Evolutionary conservation across 2,888 invertebrate species (phyloP).

Genomic region (Drosophila pseudotakahashii): DNA sequence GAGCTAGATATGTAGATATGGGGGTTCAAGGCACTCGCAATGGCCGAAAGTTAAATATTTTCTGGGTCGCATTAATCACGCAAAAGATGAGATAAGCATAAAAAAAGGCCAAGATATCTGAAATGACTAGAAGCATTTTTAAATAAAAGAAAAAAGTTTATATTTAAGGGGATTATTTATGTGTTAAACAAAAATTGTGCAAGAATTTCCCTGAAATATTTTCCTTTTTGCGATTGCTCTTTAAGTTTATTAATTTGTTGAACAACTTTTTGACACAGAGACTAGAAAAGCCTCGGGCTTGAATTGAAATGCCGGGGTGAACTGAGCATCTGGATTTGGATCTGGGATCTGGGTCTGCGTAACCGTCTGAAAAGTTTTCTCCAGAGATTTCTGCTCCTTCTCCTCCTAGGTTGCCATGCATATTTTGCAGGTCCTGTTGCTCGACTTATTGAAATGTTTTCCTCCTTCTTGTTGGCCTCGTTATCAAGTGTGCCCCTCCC

Average conservation of each 20-base stretch:
- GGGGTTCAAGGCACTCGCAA: constrained; percentile 30
- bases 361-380: constrained; percentile 62
- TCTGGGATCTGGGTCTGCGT: constrained; percentile 1
- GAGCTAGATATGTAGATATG: constrained; percentile 11
- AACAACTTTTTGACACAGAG: constrained; percentile 31
- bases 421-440: constrained; percentile 4
- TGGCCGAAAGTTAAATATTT: constrained; percentile 1
- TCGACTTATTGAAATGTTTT: constrained; percentile 10
- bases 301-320: constrained; percentile 5
- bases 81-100: no score
- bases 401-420: constrained; percentile 7
- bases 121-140: no score
- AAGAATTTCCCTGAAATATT: no score
- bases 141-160: not conserved
- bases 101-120: no score
- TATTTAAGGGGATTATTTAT: not conserved
- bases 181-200: no score
- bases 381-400: constrained; percentile 1
- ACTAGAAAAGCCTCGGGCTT: not conserved
- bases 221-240: not conserved
- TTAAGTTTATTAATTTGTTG: constrained; percentile 42
- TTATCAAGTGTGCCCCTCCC: constrained; percentile 43
- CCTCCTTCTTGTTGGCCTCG: constrained; percentile 20
- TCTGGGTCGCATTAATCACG: not conserved
- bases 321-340: constrained; percentile 3